Evolutionary conservation across 2,888 invertebrate species (phyloP).

Genomic region (Idaea aversata): DNA sequence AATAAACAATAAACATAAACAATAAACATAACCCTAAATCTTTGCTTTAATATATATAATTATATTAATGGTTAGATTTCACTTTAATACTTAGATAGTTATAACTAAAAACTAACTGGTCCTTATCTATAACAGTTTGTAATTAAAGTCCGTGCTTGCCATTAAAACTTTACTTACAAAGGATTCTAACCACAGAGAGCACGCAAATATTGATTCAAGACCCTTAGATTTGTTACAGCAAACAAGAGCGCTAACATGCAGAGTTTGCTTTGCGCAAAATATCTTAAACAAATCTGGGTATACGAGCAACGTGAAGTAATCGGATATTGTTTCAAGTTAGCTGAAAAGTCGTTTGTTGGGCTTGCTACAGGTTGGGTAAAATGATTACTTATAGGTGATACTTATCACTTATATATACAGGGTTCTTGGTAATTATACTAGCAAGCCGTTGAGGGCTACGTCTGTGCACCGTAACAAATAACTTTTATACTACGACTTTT

Average conservation of each 20-base stretch:
- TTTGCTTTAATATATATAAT: too few species aligned
- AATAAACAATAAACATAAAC: too few species aligned
- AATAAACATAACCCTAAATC: too few species aligned
- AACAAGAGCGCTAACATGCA: neutral
- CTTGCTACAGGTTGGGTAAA: neutral
- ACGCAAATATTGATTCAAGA: constrained; percentile 61
- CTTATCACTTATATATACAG: too few species aligned
- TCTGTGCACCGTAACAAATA: too few species aligned
- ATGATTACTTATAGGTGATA: too few species aligned
- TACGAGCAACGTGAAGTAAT: neutral
- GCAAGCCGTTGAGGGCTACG: too few species aligned
- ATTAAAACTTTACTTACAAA: constrained; percentile 39
- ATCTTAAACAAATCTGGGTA: neutral
- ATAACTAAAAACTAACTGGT: too few species aligned
- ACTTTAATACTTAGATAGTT: too few species aligned
- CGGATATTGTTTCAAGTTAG: neutral
- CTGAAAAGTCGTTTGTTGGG: neutral
- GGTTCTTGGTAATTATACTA: too few species aligned
- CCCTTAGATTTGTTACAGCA: constrained; percentile 31
- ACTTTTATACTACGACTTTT: too few species aligned
- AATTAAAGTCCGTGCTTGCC: constrained; percentile 22
- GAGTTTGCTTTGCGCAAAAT: neutral
- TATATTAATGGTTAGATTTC: too few species aligned
- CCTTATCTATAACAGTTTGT: neutral
- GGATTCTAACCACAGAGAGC: constrained; percentile 52